phyloP scores from a whole-genome alignment of 2,888 invertebrate species.

The Oligia latruncula region DNA sequence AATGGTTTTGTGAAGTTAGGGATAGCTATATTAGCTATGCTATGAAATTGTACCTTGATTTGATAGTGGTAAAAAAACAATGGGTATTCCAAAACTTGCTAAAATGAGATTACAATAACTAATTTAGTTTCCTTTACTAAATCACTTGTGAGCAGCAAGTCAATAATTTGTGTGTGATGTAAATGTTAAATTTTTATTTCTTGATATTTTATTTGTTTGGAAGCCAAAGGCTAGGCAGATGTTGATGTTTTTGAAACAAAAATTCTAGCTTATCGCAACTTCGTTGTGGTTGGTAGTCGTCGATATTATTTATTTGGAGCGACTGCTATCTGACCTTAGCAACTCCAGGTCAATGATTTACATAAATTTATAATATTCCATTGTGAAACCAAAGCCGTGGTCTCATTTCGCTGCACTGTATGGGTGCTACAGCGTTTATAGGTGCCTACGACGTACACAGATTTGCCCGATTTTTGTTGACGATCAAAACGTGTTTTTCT shows the following conservation, averaged over 20 bases:
- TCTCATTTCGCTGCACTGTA: background rate
- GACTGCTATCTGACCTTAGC: background rate
- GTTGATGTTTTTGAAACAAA: background rate
- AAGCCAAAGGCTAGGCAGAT: background rate
- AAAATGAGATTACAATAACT: no score
- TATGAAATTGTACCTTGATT: no score
- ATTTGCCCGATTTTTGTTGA: no score
- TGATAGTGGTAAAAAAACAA: no score
- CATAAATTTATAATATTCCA: background rate
- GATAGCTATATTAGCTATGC: no score
- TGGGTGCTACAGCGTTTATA: no score
- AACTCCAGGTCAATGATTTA: conserved; percentile 1
- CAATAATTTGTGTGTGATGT: background rate
- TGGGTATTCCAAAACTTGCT: background rate
- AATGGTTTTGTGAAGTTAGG: no score
- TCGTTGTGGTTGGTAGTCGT: background rate
- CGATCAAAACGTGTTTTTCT: no score
- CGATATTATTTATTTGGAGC: background rate
- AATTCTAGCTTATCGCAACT: background rate
- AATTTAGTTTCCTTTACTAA: background rate
- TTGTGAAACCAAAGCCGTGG: background rate
- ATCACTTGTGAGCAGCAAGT: background rate
- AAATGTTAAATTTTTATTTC: no score
- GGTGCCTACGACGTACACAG: no score
- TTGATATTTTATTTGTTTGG: no score